phyloP scores from a whole-genome alignment of 2,888 invertebrate genomes.

The Zootermopsis nevadensis region DNA sequence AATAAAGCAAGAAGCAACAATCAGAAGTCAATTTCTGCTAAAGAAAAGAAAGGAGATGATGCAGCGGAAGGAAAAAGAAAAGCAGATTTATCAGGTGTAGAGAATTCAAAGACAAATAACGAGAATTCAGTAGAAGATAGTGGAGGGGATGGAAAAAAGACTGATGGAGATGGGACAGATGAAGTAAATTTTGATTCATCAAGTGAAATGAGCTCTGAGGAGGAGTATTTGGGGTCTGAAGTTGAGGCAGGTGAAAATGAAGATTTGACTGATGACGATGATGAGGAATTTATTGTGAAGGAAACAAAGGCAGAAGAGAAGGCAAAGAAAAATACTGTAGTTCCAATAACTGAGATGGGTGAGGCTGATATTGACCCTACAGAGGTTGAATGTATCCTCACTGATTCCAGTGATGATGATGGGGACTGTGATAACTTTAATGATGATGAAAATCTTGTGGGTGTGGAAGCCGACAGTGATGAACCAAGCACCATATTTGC shows the following conservation, averaged over 20 bases:
- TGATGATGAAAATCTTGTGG: constrained; percentile 15
- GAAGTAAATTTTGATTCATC: constrained; percentile 45
- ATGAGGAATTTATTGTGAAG: constrained; percentile 41
- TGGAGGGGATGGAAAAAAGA: constrained; percentile 28
- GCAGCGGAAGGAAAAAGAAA: constrained; percentile 24
- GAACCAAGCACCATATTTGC: constrained; percentile 24
- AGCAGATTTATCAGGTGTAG: neutral
- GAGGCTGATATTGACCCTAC: constrained; percentile 60
- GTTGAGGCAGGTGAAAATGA: constrained; percentile 47
- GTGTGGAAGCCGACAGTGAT: constrained; percentile 30
- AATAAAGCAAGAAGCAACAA: neutral
- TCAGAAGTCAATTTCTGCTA: constrained; percentile 29
- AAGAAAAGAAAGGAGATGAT: constrained; percentile 13
- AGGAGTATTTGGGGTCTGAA: constrained; percentile 45
- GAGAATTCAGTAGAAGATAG: constrained; percentile 25
- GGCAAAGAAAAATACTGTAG: neutral
- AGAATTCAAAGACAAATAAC: constrained; percentile 38
- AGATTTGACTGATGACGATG: constrained; percentile 49
- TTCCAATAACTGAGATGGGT: constrained; percentile 36
- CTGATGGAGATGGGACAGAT: constrained; percentile 31
- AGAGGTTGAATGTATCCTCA: constrained; percentile 63
- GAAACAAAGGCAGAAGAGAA: constrained; percentile 28
- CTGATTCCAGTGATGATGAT: constrained; percentile 64
- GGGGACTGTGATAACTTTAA: constrained; percentile 1
- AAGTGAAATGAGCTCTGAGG: constrained; percentile 41